Percentiles rank a stretch among this genome's conserved stretches.
phyloP scores from a whole-genome alignment of 1,140 invertebrate species.

The Choristoneura fumiferana region DNA sequence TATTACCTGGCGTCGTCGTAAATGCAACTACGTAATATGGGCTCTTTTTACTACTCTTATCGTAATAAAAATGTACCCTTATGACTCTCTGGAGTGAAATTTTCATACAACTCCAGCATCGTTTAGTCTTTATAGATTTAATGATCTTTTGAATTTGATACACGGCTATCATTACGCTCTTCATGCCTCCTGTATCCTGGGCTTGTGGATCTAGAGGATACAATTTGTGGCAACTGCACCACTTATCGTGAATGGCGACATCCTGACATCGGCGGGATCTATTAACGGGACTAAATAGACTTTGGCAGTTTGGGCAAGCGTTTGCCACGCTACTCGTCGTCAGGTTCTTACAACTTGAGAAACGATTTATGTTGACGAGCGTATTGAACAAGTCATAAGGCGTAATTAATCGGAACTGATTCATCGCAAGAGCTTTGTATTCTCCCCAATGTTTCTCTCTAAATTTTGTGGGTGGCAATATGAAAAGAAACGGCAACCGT shows the following conservation, averaged over 20 bases:
- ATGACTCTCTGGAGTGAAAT: slow-evolving; percentile 42
- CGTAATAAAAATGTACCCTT: slow-evolving; percentile 62
- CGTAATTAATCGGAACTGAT: slow-evolving; percentile 83
- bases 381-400: slow-evolving; percentile 88
- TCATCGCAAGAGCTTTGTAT: slow-evolving; percentile 80
- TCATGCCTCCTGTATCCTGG: slow-evolving; percentile 47
- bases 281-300: slow-evolving; percentile 82
- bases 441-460: slow-evolving; percentile 79
- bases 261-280: slow-evolving; percentile 85
- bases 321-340: slow-evolving; percentile 50
- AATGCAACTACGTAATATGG: slow-evolving; percentile 58
- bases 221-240: slow-evolving; percentile 86
- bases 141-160: slow-evolving; percentile 38
- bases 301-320: slow-evolving; percentile 83
- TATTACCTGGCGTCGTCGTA: slow-evolving; percentile 45
- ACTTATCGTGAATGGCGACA: slow-evolving; percentile 86
- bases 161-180: slow-evolving; percentile 44
- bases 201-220: slow-evolving; percentile 48
- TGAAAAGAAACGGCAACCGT: slow-evolving; percentile 86
- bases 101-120: slow-evolving; percentile 47
- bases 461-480: slow-evolving; percentile 85
- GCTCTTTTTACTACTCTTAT: slow-evolving; percentile 33
- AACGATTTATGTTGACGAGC: slow-evolving; percentile 68
- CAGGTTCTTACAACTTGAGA: slow-evolving; percentile 52
- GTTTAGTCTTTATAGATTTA: slow-evolving; percentile 38